These are phyloP conservation scores for Spatulosminthurus flaviceps DNA, from an alignment of 2,888 invertebrate genomes.

Conservation along the genomic window DNA sequence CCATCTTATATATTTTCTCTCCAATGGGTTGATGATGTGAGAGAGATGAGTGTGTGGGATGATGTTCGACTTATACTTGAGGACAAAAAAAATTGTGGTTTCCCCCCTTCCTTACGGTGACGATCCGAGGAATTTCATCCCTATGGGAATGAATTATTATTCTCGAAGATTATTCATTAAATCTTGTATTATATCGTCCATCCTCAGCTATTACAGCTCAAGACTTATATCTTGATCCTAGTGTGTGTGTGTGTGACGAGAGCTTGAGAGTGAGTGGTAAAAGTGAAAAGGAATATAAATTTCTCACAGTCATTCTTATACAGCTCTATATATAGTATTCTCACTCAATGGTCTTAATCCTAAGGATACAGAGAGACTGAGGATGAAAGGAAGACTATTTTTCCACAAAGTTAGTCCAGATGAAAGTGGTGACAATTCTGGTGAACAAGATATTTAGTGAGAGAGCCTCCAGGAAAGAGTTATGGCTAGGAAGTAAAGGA, in stretches of 20 bases:
- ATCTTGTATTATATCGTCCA: background rate
- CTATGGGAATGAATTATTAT: conserved; percentile 8
- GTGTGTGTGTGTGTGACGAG: background rate
- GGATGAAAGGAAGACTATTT: background rate
- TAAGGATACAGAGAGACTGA: background rate
- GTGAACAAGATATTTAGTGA: background rate
- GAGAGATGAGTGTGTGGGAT: too few species aligned
- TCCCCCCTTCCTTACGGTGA: background rate
- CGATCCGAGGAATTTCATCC: background rate
- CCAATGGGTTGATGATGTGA: too few species aligned
- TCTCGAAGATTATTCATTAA: conserved; percentile 14
- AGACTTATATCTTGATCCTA: too few species aligned
- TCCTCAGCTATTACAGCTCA: background rate
- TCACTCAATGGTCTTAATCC: background rate
- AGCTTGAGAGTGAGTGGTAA: background rate
- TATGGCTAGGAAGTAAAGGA: background rate
- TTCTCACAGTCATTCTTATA: too few species aligned
- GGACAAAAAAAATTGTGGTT: too few species aligned
- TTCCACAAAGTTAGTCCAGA: conserved; percentile 8
- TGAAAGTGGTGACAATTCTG: background rate
- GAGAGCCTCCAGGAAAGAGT: background rate
- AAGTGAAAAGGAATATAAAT: conserved; percentile 7
- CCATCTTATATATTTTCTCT: too few species aligned
- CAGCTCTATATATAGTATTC: too few species aligned
- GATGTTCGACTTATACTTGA: too few species aligned